Evolutionary conservation across 2,888 invertebrate genomes (phyloP).

Genomic region (Odontocerum albicorne): DNA sequence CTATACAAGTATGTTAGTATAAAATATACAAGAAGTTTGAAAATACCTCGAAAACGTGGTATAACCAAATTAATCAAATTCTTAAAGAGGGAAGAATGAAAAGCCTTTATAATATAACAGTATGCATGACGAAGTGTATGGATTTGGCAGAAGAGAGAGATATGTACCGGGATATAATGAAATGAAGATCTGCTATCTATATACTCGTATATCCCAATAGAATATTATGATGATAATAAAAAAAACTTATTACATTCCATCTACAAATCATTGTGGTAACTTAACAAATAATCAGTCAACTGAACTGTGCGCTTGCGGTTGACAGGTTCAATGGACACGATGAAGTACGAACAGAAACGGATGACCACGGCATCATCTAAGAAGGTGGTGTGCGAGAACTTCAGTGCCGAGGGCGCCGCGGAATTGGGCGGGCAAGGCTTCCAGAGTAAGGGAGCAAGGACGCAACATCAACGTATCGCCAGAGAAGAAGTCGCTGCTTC

Average conservation of each 20-base stretch:
- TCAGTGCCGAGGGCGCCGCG: conserved; percentile 65
- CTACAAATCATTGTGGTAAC: background rate
- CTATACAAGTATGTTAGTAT: too few species aligned
- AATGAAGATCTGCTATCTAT: too few species aligned
- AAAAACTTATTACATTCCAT: background rate
- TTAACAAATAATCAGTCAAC: background rate
- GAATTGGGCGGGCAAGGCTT: conserved; percentile 10
- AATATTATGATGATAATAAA: too few species aligned
- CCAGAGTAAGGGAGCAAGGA: conserved; percentile 18
- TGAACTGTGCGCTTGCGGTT: background rate
- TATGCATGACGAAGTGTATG: too few species aligned
- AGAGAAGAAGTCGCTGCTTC: conserved; percentile 48
- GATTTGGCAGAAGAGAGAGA: too few species aligned
- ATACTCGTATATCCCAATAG: too few species aligned
- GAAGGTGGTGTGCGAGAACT: conserved; percentile 81
- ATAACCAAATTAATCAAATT: too few species aligned
- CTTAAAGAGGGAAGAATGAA: too few species aligned
- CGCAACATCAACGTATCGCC: conserved; percentile 55
- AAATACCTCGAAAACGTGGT: too few species aligned
- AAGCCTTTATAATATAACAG: too few species aligned
- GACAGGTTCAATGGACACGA: conserved; percentile 57
- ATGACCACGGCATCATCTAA: conserved; percentile 72
- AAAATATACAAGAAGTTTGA: too few species aligned
- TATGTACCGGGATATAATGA: too few species aligned
- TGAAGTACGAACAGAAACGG: conserved; percentile 83